Evolutionary conservation across 2,888 invertebrate species (phyloP), one percentile per base, ranked within the genome.

Genomic region (Parascotia fuliginaria): DNA sequence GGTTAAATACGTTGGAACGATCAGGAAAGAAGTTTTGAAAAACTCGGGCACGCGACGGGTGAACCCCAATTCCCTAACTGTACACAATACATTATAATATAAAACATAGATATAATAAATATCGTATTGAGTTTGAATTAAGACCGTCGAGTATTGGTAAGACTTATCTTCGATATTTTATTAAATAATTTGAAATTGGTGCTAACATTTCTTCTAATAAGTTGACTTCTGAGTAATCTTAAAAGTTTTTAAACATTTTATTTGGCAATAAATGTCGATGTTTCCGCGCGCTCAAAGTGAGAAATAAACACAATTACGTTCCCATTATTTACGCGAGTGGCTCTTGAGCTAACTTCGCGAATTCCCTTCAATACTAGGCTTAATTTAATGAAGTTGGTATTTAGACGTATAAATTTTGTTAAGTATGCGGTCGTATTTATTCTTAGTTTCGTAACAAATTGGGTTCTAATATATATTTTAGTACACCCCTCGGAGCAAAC

Each of bases 1-100:
- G 77, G 74, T 75, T 77, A 77, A 83, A 79, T 75, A 79, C 79
- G 67, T 71, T 65, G 73, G 75, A 81, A 76, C 72, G 73, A 70
- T 70, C 65, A 46, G 49, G 33, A 39, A 34, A 45, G 48, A 58
- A 56, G 37, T 66, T 65, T 48, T 56, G 53, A 74, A 67, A 69
- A 72, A 70, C 41, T 53, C 57, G 50, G 60, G 60, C 75, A 75
- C 73, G 68, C 64, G 71, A 65, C 56, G 47, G 38, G 14, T 22
- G 22, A 36, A 15, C 36, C 48, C 48, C 48, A 40, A n/a, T n/a
- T 49, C 47, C 40, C 46, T 63, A 61, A 61, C 56, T 58, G 60
- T 45, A 50, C 43, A 42, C 24, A 54, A 56, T 50, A 59, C 52
- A 67, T 64, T 40, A 44, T 47, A 6, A 19, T 19, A 5, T 19